Base-by-base conservation (phyloP, 2,888 invertebrate genomes). In the Lepetodrilus schrolli region DNA sequence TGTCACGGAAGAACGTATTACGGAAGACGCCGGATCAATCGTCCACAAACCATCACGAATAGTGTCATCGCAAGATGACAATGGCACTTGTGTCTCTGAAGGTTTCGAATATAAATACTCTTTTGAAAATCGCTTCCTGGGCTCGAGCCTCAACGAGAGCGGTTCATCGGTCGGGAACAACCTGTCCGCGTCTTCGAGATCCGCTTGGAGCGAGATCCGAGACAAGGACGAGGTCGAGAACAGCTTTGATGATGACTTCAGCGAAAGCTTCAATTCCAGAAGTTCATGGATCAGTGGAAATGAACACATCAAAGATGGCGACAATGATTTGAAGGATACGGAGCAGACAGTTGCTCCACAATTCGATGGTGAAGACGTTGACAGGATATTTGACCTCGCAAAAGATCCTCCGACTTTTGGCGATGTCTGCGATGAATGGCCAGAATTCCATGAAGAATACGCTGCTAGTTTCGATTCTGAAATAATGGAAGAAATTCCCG, bases 321-420 rank as follows among this genome's bases (percentile, higher is more conserved):
- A 58, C 26, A 34, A 30, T 58, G 10, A 58, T 30, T 34, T 30
- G 13, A 58, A 58, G 17, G 58, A 58, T 3, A 30, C 58, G 17
- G 30, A 17, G 17, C 58, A 58, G 34, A 30, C 58, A 30, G 4
- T 17, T 4, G 13, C 43, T 43, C n/a, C 17, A 43, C n/a, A 43
- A 17, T 30, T 58, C 2, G 17, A 58, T 30, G 58, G 34, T 58
- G 58, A 58, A 30, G 58, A 51, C 10, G 51, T 58, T 23, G 58
- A 58, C 34, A 58, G 58, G 58, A 58, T 58, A 58, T 58, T 58
- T 58, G 58, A 58, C 5, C 23, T 58, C 17, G 58, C 58, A 26
- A 58, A 58, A 4, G 58, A 58, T 30, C 58, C 58, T 58, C 58
- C 58, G 7, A 30, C 58, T 17, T 58, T 58, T 58, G 58, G 30